Percentiles rank a stretch among this genome's conserved stretches.
phyloP scores from a whole-genome alignment of 2,797 vertebrate species.

The Sebastes hubbsi region DNA sequence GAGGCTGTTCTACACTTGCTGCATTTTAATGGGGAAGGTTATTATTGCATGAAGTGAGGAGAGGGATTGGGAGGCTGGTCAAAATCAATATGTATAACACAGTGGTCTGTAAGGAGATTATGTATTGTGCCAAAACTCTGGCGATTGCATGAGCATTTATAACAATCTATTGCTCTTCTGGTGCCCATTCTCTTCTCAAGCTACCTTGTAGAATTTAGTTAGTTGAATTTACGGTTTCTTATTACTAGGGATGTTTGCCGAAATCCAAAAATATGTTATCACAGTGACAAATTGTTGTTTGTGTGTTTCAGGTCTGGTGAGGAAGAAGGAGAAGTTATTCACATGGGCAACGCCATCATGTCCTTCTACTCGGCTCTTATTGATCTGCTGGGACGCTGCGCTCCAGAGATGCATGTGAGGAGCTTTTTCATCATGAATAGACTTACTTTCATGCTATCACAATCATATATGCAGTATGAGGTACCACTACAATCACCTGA shows the following conservation, averaged over 20 bases:
- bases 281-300: not conserved
- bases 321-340: conserved; percentile 91
- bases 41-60: conserved; percentile 28
- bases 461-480: not conserved
- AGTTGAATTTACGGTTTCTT: not conserved
- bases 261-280: not conserved
- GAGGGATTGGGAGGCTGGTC: conserved; percentile 6
- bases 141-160: too few relatives aligned
- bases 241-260: not conserved
- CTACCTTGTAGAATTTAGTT: not conserved
- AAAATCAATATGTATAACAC: conserved; percentile 36
- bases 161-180: not conserved
- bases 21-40: conserved; percentile 37
- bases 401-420: conserved; percentile 98
- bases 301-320: conserved; percentile 80
- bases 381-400: conserved; percentile 96
- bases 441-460: not conserved
- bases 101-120: not conserved
- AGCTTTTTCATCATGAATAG: not conserved
- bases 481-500: not conserved
- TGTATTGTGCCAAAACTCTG: conserved; percentile 9
- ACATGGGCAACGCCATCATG: conserved; percentile 99
- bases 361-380: conserved; percentile 99
- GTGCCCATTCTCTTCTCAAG: not conserved
- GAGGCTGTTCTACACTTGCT: conserved; percentile 14